phyloP scores from a whole-genome alignment of 2,888 invertebrate genomes.

The Scaptomyza reducta region DNA sequence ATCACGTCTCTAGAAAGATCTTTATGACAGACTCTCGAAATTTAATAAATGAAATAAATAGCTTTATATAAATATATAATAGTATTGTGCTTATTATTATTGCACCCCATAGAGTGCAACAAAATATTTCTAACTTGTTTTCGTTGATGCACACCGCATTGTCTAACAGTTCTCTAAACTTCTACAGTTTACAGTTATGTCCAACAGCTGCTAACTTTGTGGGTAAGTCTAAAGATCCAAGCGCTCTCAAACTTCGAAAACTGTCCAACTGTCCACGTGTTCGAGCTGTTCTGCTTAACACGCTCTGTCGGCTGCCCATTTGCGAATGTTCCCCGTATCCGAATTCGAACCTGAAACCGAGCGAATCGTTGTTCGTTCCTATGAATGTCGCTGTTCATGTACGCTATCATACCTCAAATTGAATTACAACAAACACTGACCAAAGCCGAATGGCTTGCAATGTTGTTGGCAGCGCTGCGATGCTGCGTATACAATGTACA shows the following conservation, averaged over 20 bases:
- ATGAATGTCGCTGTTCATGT: conserved; percentile 56
- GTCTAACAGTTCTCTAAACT: no score
- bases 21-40: no score
- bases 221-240: neutral
- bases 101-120: no score
- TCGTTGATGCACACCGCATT: no score
- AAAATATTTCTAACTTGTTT: no score
- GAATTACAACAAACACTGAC: conserved; percentile 63
- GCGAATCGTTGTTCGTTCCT: neutral
- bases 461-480: conserved; percentile 10
- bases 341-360: neutral
- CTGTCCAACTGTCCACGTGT: neutral
- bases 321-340: no score
- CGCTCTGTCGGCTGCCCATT: neutral
- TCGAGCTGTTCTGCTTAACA: neutral
- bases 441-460: conserved; percentile 44
- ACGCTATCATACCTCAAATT: conserved; percentile 46
- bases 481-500: conserved; percentile 50
- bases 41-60: no score
- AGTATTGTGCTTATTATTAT: no score
- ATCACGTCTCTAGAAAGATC: no score
- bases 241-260: neutral
- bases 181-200: neutral
- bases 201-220: neutral
- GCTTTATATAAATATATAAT: no score